Conservation (phyloP, 2,888 invertebrate species). For the Agonopterix subpropinquella region DNA sequence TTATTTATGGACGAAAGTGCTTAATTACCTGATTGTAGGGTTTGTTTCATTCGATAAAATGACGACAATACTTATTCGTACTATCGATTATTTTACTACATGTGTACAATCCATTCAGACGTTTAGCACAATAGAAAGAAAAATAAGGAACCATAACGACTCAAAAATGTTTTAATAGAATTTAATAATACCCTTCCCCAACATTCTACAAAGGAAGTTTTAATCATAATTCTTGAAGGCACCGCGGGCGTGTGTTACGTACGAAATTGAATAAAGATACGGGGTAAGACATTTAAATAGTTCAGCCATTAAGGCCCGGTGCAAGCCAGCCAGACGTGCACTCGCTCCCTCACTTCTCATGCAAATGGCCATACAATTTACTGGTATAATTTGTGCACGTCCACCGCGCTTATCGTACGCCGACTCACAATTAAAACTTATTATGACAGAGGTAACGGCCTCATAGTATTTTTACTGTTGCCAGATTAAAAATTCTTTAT, state of each 20-base stretch:
- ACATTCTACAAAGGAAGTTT: constrained; percentile 20
- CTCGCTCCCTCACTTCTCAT: constrained; percentile 40
- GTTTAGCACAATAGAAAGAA: no score
- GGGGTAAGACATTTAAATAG: constrained; percentile 55
- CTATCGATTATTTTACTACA: no score
- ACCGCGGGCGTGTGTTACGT: constrained; percentile 25
- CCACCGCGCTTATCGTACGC: constrained; percentile 27
- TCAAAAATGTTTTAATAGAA: not conserved
- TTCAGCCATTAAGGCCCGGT: constrained; percentile 43
- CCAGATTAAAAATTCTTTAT: constrained; percentile 20
- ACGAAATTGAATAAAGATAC: constrained; percentile 54
- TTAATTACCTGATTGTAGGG: no score
- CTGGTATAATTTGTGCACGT: constrained; percentile 34
- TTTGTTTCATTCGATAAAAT: no score
- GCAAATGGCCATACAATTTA: constrained; percentile 37
- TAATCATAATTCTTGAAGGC: constrained; percentile 30
- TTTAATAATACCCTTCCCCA: constrained; percentile 1
- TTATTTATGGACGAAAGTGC: no score
- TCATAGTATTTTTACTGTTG: constrained; percentile 19
- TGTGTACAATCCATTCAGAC: no score
- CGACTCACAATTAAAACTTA: constrained; percentile 38
- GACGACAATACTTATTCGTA: no score
- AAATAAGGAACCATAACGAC: no score
- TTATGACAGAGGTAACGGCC: constrained; percentile 27
- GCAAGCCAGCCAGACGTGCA: constrained; percentile 30